These are phyloP conservation scores for Cricetomys ansorgei DNA, from an alignment of 2,113 vertebrate species.

Conservation along the genomic window DNA sequence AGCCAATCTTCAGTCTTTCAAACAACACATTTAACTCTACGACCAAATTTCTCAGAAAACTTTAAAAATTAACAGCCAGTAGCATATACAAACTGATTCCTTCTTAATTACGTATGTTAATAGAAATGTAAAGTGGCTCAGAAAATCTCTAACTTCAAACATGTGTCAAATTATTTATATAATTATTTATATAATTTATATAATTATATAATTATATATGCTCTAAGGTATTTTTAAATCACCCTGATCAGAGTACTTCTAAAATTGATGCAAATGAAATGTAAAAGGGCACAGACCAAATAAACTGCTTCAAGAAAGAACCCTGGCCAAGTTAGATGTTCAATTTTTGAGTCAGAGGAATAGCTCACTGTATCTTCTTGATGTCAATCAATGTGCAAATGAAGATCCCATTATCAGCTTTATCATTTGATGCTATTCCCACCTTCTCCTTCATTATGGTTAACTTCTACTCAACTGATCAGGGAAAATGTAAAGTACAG, in stretches of 20 bases:
- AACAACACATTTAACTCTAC: not conserved
- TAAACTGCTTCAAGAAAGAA: not conserved
- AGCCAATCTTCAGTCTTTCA: not conserved
- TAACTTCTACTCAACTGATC: not conserved
- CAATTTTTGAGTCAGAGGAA: not conserved
- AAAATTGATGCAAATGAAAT: slow-evolving; percentile 20
- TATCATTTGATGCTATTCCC: not conserved
- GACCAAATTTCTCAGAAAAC: not conserved
- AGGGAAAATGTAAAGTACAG: not conserved
- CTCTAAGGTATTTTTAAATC: slow-evolving; percentile 9
- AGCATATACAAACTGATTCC: not conserved
- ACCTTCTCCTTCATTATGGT: not conserved
- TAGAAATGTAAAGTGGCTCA: not conserved
- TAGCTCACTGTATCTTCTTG: not conserved
- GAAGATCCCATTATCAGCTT: not conserved
- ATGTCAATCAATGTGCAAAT: not conserved
- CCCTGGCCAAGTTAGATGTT: not conserved
- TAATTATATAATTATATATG: no score
- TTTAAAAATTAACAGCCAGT: not conserved
- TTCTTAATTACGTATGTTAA: slow-evolving; percentile 30
- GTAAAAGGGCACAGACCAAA: not conserved
- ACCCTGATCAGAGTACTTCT: not conserved
- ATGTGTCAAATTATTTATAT: slow-evolving; percentile 27
- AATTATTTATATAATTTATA: no score
- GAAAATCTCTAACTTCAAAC: not conserved